Base-by-base conservation (phyloP, 2,113 vertebrate species). In the Zingel zingel region DNA sequence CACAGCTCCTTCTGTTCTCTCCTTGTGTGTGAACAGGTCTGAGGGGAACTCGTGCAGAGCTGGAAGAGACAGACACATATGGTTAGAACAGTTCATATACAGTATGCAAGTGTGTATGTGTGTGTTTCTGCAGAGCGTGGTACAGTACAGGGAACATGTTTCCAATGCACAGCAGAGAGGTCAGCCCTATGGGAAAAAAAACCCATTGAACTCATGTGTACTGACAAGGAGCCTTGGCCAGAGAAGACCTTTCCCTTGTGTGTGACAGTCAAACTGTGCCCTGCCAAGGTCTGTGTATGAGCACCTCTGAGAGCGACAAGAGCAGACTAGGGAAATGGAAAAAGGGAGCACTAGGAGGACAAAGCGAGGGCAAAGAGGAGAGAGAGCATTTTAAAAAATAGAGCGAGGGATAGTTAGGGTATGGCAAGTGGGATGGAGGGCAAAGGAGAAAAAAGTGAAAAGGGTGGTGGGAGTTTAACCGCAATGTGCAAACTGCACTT, bases 11-110 rank as follows among this genome's bases (percentile, higher is more conserved):
- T 96, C 96, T 18, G 95, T 94, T 81, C 97, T 91, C 77, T 97
- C 95, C 65, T 96, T 94, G 0, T 98, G 93, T 0, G 96, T 96
- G 92, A 99, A 99, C 94, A 98, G 94, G 93, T 99, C 97, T 51
- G 89, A 94, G 0, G 97, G 97, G 89, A 99, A 98, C 86, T 99
- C 97, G 21, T 97, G 96, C 82, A 99, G 94, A 86, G 97, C 97
- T 99, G 92, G 25, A 94, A 89, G 79, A 94, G 23, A 91, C 14
- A 88, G 80, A 93, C 77, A 90, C 25, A 82, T 10, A 18, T 10
- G 9, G 11, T 93, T 45, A 90, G 53, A 43, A 50, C 74, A 16
- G 30, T 23, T 74, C n/a, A 84, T 16, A 12, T 45, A 57, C 23
- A 23, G 57, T 21, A 1, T 54, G 21, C 62, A 5, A 33, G 8